phyloP scores from a whole-genome alignment of 2,797 vertebrate genomes.

The Menidia menidia region DNA sequence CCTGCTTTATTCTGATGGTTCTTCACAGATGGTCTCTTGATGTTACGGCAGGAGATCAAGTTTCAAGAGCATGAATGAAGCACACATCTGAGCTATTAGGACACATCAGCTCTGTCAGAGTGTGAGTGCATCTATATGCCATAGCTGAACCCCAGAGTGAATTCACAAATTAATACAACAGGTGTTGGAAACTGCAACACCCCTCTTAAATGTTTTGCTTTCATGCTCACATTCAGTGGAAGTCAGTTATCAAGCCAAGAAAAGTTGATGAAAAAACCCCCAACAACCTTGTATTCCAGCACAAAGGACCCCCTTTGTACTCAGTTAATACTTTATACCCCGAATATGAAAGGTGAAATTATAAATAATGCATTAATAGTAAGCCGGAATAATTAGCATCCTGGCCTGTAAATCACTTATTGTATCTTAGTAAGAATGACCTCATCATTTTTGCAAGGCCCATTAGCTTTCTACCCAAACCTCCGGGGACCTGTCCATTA shows the following conservation, averaged over 20 bases:
- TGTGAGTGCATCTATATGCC: background rate
- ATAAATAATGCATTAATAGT: conserved; percentile 64
- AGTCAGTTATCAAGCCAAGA: background rate
- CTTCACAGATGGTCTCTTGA: conserved; percentile 78
- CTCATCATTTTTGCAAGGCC: conserved; percentile 75
- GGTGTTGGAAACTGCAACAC: conserved; percentile 4
- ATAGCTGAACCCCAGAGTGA: conserved; percentile 2
- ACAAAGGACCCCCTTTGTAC: conserved; percentile 10
- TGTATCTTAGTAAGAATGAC: conserved; percentile 74
- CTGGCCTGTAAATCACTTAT: conserved; percentile 63
- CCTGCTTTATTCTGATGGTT: conserved; percentile 67
- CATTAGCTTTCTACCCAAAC: conserved; percentile 77
- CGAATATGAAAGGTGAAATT: conserved; percentile 37
- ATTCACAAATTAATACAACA: conserved; percentile 31
- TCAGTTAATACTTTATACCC: conserved; percentile 19
- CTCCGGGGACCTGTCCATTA: conserved; percentile 75
- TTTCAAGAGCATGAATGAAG: conserved; percentile 68
- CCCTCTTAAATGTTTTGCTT: background rate
- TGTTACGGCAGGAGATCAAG: conserved; percentile 67
- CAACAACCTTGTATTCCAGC: conserved; percentile 1
- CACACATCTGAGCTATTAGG: conserved; percentile 39
- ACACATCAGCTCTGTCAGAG: conserved; percentile 15
- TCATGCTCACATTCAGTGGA: conserved; percentile 1
- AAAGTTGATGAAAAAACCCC: conserved; percentile 1
- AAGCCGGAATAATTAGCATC: conserved; percentile 43